These are phyloP conservation scores for Lepidurus apus DNA, from an alignment of 1,140 invertebrate species.

Conservation along the genomic window DNA sequence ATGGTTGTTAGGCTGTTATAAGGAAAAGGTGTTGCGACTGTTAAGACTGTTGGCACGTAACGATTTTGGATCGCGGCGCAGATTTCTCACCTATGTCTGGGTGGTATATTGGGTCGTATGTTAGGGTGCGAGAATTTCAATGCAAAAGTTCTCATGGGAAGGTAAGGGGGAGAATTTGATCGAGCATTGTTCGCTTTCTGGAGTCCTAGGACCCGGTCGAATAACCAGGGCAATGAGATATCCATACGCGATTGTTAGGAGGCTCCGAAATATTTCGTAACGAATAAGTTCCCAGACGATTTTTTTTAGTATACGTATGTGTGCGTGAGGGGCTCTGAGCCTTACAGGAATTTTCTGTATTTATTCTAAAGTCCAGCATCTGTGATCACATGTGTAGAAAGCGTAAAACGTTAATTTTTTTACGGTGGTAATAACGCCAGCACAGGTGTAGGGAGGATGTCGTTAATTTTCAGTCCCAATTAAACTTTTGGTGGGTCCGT, in stretches of 20 bases:
- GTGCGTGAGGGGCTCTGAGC: background rate
- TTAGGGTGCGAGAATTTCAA: too few species aligned
- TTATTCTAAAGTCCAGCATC: background rate
- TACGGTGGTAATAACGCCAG: background rate
- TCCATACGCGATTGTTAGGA: background rate
- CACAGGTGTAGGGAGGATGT: slow-evolving; percentile 17
- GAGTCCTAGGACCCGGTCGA: background rate
- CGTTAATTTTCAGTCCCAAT: slow-evolving; percentile 12
- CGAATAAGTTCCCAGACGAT: background rate
- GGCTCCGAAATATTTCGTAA: too few species aligned
- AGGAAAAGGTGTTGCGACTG: too few species aligned
- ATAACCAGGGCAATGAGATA: background rate
- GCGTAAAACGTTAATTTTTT: background rate
- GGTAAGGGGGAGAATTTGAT: background rate
- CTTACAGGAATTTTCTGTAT: too few species aligned
- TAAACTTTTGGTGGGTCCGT: background rate
- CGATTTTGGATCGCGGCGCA: too few species aligned
- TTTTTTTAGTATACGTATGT: background rate
- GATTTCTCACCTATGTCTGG: too few species aligned
- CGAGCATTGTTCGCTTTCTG: background rate
- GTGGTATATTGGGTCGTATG: too few species aligned
- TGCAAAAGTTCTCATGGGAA: background rate
- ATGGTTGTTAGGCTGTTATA: too few species aligned
- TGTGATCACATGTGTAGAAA: slow-evolving; percentile 4
- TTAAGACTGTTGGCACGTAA: too few species aligned